Conservation (phyloP, 2,888 invertebrate genomes). For the Apotomis turbidana region DNA sequence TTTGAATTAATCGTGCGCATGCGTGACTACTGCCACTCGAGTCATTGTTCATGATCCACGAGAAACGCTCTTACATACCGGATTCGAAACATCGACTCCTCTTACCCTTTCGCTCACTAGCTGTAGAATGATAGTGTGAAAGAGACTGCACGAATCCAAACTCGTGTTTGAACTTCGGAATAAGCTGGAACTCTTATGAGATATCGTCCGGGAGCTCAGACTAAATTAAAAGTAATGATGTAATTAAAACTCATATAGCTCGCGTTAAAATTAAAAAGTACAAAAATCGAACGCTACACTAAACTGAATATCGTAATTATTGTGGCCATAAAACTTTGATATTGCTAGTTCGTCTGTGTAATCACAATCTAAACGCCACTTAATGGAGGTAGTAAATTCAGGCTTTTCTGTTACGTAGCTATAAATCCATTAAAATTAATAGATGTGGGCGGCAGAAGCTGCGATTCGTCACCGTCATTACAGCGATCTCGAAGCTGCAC, state of each 20-base stretch:
- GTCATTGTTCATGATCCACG: constrained; percentile 57
- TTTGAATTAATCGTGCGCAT: constrained; percentile 81
- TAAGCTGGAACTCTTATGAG: constrained; percentile 63
- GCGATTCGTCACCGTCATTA: constrained; percentile 76
- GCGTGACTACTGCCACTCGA: constrained; percentile 79
- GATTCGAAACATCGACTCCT: neutral
- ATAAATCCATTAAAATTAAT: constrained; percentile 76
- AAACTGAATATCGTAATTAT: constrained; percentile 36
- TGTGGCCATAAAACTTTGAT: constrained; percentile 37
- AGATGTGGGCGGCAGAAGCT: constrained; percentile 61
- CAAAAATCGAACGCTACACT: constrained; percentile 18
- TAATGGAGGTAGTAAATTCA: constrained; percentile 65
- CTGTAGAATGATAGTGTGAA: neutral
- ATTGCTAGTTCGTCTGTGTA: constrained; percentile 33
- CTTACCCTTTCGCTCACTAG: constrained; percentile 10
- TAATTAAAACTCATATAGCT: constrained; percentile 76
- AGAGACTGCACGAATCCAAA: neutral
- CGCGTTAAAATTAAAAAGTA: constrained; percentile 51
- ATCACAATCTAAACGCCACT: constrained; percentile 51
- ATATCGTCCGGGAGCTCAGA: constrained; percentile 66
- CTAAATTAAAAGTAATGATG: constrained; percentile 79
- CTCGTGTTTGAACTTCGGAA: neutral
- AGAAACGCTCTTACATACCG: neutral
- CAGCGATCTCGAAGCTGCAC: constrained; percentile 57
- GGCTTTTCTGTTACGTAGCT: constrained; percentile 66